These are phyloP conservation scores for Artibeus jamaicensis DNA, from an alignment of 2,797 vertebrate genomes.

Conservation along the genomic window DNA sequence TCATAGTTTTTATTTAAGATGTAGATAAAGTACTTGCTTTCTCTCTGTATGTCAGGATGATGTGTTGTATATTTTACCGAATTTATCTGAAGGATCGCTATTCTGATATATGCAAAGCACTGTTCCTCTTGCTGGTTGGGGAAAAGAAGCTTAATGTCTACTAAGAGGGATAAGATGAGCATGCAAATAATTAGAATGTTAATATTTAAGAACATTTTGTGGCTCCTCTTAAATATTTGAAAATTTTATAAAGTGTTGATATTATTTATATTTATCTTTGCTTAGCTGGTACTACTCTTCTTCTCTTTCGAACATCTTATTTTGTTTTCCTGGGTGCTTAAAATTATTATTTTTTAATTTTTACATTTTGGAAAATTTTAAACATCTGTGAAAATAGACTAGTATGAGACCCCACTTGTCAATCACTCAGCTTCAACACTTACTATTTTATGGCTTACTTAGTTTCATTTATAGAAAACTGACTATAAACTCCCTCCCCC, in stretches of 20 bases:
- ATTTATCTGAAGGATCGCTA: slow-evolving; percentile 35
- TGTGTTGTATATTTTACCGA: slow-evolving; percentile 23
- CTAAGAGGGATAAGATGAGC: neutral
- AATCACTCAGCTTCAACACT: slow-evolving; percentile 3
- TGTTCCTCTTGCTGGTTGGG: slow-evolving; percentile 4
- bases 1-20: neutral
- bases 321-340: slow-evolving; percentile 27
- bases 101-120: neutral
- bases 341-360: neutral
- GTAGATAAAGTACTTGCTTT: neutral
- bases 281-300: neutral
- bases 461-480: slow-evolving; percentile 34
- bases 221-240: neutral
- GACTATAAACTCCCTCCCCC: neutral
- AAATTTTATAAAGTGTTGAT: slow-evolving; percentile 22
- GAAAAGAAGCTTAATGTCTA: slow-evolving; percentile 17
- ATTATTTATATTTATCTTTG: slow-evolving; percentile 13
- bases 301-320: neutral
- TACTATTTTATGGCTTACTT: slow-evolving; percentile 29
- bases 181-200: slow-evolving; percentile 8
- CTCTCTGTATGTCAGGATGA: neutral
- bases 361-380: slow-evolving; percentile 42
- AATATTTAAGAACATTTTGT: slow-evolving; percentile 37
- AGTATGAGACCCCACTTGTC: neutral
- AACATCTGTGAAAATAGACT: neutral